Evolutionary conservation across 1,140 invertebrate species (phyloP).

Genomic region (Caenorhabditis tropicalis): DNA sequence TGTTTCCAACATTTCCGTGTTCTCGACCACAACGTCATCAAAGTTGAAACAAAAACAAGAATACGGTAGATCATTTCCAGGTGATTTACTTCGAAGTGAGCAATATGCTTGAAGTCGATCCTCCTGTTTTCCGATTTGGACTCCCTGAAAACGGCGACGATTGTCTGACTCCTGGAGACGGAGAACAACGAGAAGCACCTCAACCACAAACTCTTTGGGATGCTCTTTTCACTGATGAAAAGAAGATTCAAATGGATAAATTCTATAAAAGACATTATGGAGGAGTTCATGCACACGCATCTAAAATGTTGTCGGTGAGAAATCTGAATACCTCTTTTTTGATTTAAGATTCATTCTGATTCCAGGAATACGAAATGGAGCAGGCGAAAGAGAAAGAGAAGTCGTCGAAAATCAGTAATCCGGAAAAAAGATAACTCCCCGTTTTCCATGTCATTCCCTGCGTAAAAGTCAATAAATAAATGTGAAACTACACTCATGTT

Average conservation of each 20-base stretch:
- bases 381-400: not conserved
- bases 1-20: too few species aligned
- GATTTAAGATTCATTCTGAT: not conserved
- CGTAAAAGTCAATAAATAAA: not conserved
- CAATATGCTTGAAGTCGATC: not conserved
- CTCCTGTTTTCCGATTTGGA: constrained; percentile 12
- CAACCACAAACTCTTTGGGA: constrained; percentile 14
- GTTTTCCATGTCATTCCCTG: not conserved
- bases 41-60: too few species aligned
- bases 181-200: constrained; percentile 13
- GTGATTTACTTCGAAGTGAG: not conserved
- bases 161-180: constrained; percentile 15
- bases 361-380: constrained; percentile 11
- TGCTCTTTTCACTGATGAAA: constrained; percentile 21
- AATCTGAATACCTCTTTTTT: not conserved
- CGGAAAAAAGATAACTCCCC: not conserved
- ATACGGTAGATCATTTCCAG: not conserved
- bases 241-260: not conserved
- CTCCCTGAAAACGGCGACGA: not conserved
- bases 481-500: not conserved
- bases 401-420: too few species aligned
- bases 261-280: constrained; percentile 30
- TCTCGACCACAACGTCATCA: too few species aligned
- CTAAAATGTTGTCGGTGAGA: not conserved
- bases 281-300: not conserved